Evolutionary conservation across 2,113 vertebrate species (phyloP).

Genomic region (Phaethon lepturus): DNA sequence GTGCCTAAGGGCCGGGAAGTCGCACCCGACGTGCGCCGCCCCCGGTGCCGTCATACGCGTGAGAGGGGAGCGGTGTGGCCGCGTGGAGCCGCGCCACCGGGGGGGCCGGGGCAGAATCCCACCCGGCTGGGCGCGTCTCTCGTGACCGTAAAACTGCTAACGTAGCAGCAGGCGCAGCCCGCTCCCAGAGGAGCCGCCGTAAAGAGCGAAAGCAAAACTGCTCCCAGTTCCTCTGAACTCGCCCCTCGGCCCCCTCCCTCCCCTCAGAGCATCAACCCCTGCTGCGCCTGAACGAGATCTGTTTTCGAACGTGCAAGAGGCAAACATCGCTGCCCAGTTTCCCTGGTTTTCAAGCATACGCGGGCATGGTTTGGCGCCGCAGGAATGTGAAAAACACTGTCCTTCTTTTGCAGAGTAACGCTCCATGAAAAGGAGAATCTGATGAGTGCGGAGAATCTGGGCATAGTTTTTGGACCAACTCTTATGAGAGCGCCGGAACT

Average conservation of each 20-base stretch:
- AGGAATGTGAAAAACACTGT: neutral
- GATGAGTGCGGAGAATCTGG: slow-evolving; percentile 98
- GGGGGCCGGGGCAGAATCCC: neutral
- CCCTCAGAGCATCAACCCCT: fast-evolving
- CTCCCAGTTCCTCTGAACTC: neutral
- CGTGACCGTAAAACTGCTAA: neutral
- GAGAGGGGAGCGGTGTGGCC: neutral
- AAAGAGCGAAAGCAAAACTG: neutral
- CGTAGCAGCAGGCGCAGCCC: no score
- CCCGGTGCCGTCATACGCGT: fast-evolving
- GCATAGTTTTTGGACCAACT: slow-evolving; percentile 95
- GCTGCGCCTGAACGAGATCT: neutral
- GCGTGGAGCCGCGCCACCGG: neutral
- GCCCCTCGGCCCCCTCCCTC: neutral
- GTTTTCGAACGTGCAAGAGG: neutral
- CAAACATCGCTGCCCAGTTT: neutral
- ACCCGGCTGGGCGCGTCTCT: neutral
- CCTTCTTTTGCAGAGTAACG: slow-evolving; percentile 84
- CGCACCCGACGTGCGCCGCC: neutral
- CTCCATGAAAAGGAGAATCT: slow-evolving; percentile 95
- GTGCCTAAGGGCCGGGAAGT: neutral
- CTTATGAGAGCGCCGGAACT: slow-evolving; percentile 93
- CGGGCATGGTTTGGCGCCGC: neutral
- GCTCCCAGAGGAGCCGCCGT: neutral
- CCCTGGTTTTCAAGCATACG: neutral